phyloP scores from a whole-genome alignment of 2,888 invertebrate species.

The Pammene aurita region DNA sequence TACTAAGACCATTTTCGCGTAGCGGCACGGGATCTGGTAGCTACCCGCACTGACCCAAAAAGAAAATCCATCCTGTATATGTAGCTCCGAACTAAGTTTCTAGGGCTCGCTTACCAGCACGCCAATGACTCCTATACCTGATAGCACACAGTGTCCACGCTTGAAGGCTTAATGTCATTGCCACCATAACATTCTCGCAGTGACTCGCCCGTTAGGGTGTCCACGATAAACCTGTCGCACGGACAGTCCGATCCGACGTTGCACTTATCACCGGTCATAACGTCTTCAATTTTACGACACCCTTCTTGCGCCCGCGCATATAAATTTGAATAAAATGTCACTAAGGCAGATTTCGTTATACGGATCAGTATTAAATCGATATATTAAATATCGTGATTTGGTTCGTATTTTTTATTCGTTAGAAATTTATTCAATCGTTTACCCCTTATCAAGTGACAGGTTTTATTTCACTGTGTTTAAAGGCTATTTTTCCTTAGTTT shows the following conservation, averaged over 20 bases:
- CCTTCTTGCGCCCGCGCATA: slow-evolving; percentile 68
- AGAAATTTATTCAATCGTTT: slow-evolving; percentile 61
- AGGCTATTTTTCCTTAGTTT: slow-evolving; percentile 9
- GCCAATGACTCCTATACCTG: slow-evolving; percentile 6
- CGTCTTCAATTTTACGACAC: slow-evolving; percentile 80
- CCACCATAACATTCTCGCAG: slow-evolving; percentile 58
- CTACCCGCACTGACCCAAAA: too few relatives aligned
- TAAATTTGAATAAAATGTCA: slow-evolving; percentile 79
- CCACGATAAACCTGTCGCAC: slow-evolving; percentile 78
- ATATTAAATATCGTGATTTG: slow-evolving; percentile 77
- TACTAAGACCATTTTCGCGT: too few relatives aligned
- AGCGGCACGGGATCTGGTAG: too few relatives aligned
- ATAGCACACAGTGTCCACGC: slow-evolving; percentile 11
- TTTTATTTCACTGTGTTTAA: slow-evolving; percentile 8
- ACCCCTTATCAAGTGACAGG: slow-evolving; percentile 21
- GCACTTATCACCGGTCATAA: slow-evolving; percentile 80
- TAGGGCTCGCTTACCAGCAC: too few relatives aligned
- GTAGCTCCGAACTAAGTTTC: too few relatives aligned
- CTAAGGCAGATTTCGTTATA: slow-evolving; percentile 76
- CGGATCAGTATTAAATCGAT: slow-evolving; percentile 82
- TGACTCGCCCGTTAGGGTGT: slow-evolving; percentile 72
- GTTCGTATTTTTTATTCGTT: slow-evolving; percentile 74
- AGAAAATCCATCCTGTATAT: too few relatives aligned
- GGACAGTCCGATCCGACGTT: slow-evolving; percentile 74
- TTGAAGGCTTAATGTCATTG: slow-evolving; percentile 38